These are phyloP conservation scores for Siniperca chuatsi DNA, from an alignment of 2,113 vertebrate genomes.

Conservation along the genomic window DNA sequence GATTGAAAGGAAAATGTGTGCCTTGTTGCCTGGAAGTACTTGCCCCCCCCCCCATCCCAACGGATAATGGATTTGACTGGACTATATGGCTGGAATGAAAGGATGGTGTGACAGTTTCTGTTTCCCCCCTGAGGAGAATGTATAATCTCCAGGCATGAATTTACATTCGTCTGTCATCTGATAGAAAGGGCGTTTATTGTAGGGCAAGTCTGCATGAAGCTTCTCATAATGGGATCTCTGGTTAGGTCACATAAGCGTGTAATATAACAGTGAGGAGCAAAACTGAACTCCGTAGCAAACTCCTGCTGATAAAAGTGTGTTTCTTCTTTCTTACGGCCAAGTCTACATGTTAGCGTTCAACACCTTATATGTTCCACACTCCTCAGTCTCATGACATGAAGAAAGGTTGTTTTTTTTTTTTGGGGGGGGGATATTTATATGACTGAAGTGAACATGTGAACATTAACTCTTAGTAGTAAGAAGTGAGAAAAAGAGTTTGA, in stretches of 20 bases:
- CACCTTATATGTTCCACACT: neutral
- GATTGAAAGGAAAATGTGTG: conserved; percentile 55
- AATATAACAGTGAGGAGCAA: neutral
- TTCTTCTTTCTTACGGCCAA: neutral
- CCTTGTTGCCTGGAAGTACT: conserved; percentile 30
- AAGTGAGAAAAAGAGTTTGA: neutral
- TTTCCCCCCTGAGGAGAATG: conserved; percentile 2
- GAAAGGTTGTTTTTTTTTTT: neutral
- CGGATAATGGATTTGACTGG: conserved; percentile 48
- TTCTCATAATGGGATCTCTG: conserved; percentile 14
- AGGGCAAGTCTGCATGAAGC: conserved; percentile 11
- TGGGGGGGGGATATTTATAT: neutral
- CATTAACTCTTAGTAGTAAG: too few species aligned
- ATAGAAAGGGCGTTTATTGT: conserved; percentile 5
- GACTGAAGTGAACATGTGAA: neutral
- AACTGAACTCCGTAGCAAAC: neutral
- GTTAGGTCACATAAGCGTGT: conserved; percentile 2
- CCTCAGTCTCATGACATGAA: neutral
- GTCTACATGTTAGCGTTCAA: too few species aligned
- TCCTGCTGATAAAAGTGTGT: neutral
- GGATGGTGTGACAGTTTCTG: conserved; percentile 26
- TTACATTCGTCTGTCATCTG: conserved; percentile 27
- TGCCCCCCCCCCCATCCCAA: neutral
- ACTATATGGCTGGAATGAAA: conserved; percentile 35
- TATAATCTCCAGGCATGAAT: conserved; percentile 37